Evolutionary conservation across 2,113 vertebrate species (phyloP).

Genomic region (Scophthalmus maximus): DNA sequence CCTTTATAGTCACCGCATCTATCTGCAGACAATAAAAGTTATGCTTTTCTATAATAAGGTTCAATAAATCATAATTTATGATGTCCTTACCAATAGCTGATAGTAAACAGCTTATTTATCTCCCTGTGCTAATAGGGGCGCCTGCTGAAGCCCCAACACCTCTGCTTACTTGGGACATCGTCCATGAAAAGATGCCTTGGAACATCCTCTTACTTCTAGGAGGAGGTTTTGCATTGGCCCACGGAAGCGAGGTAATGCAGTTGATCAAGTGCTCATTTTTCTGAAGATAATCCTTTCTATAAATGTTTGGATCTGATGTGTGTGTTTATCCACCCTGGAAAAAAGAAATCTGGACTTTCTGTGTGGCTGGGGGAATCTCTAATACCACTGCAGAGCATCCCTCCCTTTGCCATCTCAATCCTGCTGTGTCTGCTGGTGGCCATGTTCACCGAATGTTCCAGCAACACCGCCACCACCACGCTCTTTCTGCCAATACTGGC

Average conservation of each 20-base stretch:
- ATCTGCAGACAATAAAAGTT: conserved; percentile 26
- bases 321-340: not conserved
- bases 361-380: conserved; percentile 83
- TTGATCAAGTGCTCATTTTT: not conserved
- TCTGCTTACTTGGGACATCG: conserved; percentile 83
- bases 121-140: conserved; percentile 32
- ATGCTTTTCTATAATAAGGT: not conserved
- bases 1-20: conserved; percentile 1
- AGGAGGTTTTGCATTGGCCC: conserved; percentile 88
- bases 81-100: not conserved
- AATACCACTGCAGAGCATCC: conserved; percentile 82
- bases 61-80: not conserved
- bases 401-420: conserved; percentile 80
- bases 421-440: conserved; percentile 85
- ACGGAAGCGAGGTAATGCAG: conserved; percentile 87
- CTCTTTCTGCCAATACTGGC: conserved; percentile 92
- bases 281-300: not conserved
- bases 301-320: not conserved
- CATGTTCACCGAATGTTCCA: conserved; percentile 89
- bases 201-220: conserved; percentile 88
- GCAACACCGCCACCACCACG: conserved; percentile 91
- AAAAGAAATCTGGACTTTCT: conserved; percentile 86
- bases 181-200: conserved; percentile 88
- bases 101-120: not conserved
- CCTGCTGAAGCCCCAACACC: conserved; percentile 68